Conservation (phyloP, 2,888 invertebrate genomes). For the Entomobrya proxima region DNA sequence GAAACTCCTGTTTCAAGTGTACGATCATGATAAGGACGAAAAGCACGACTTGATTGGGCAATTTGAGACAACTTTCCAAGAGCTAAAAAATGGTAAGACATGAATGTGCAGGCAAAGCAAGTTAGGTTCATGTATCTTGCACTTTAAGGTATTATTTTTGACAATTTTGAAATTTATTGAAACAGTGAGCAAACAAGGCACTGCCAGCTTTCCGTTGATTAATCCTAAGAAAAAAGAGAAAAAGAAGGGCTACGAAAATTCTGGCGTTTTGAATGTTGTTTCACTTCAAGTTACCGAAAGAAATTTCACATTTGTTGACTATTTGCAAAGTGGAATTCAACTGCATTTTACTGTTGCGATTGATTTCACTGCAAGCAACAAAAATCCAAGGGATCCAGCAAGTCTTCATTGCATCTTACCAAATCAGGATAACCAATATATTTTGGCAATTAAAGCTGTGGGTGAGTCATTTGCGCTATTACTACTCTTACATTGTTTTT, state of each 20-base stretch:
- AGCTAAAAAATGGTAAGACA: constrained; percentile 76
- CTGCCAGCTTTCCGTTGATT: constrained; percentile 56
- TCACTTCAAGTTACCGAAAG: constrained; percentile 72
- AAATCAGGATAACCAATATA: constrained; percentile 79
- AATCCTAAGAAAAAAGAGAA: constrained; percentile 78
- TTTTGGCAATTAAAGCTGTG: constrained; percentile 78
- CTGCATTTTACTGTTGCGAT: constrained; percentile 77
- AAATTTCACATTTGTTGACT: constrained; percentile 79
- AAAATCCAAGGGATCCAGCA: constrained; percentile 76
- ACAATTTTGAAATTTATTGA: background rate
- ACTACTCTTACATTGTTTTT: too few relatives aligned
- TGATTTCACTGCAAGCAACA: constrained; percentile 68
- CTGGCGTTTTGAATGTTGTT: constrained; percentile 79
- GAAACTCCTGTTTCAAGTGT: constrained; percentile 79
- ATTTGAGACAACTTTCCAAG: constrained; percentile 77
- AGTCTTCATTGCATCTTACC: constrained; percentile 78
- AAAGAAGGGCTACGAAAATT: constrained; percentile 79
- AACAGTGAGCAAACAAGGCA: constrained; percentile 30
- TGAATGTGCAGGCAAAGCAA: background rate
- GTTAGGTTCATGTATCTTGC: background rate
- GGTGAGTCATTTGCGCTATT: constrained; percentile 77
- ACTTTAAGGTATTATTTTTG: background rate
- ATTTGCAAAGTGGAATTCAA: constrained; percentile 78
- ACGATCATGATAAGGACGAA: constrained; percentile 79
- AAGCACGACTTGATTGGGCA: constrained; percentile 79